phyloP scores from a whole-genome alignment of 2,113 vertebrate species.

The Zapornia atra region DNA sequence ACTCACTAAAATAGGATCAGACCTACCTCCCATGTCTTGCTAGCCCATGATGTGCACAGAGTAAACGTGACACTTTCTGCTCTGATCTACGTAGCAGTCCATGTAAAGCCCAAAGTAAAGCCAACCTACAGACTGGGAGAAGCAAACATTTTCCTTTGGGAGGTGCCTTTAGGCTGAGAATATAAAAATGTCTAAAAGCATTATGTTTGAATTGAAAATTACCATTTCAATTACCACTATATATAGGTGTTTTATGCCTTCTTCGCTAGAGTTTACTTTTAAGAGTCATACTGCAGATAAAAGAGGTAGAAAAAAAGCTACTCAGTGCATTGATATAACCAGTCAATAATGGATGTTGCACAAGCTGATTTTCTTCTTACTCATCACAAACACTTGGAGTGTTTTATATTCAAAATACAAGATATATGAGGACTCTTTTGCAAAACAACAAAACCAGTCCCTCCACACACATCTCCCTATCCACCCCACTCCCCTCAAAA shows the following conservation, averaged over 20 bases:
- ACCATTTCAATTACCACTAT: not conserved
- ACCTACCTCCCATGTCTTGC: not conserved
- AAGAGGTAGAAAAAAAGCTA: not conserved
- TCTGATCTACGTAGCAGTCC: not conserved
- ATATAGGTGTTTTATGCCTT: not conserved
- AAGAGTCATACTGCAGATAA: not conserved
- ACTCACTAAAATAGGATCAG: not conserved
- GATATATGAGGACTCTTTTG: not conserved
- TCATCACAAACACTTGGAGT: not conserved
- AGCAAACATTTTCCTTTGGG: not conserved
- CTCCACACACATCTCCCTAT: too few species aligned
- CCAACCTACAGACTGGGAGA: not conserved
- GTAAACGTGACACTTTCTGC: not conserved
- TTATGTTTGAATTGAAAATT: not conserved
- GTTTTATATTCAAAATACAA: not conserved
- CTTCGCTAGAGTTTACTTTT: not conserved
- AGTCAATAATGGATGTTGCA: not conserved
- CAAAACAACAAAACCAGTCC: not conserved
- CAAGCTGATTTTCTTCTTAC: not conserved
- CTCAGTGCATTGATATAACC: not conserved
- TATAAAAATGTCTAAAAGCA: not conserved
- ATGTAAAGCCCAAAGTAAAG: not conserved
- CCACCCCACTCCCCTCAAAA: too few species aligned
- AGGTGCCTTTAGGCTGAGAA: not conserved
- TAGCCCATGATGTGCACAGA: not conserved